Conservation (phyloP, 2,888 invertebrate genomes). For the Acheta domesticus region DNA sequence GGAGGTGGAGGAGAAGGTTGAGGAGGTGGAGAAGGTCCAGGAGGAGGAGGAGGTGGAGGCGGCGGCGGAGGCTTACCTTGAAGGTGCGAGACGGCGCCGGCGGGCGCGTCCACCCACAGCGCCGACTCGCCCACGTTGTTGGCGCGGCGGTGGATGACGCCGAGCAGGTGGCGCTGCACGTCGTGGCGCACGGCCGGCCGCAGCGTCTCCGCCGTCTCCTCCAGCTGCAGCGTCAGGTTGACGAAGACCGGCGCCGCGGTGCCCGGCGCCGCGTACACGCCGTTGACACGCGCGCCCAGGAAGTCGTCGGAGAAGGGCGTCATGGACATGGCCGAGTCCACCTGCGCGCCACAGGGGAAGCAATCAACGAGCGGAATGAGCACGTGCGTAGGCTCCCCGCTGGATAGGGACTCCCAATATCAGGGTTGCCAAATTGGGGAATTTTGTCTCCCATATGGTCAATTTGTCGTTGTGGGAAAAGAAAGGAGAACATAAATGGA, state of each 20-base stretch:
- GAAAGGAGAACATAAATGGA: too few species aligned
- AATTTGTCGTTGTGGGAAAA: too few species aligned
- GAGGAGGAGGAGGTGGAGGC: too few species aligned
- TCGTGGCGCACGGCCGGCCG: conserved; percentile 67
- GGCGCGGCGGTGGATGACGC: conserved; percentile 75
- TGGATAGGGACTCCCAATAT: not conserved
- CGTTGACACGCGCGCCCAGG: conserved; percentile 74
- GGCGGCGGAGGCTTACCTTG: conserved; percentile 63
- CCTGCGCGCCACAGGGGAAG: conserved; percentile 56
- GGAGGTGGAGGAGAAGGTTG: too few species aligned
- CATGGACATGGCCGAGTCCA: conserved; percentile 89
- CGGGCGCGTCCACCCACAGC: conserved; percentile 76
- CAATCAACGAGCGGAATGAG: too few species aligned
- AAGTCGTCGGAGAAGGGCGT: conserved; percentile 86
- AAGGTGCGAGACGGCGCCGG: conserved; percentile 72
- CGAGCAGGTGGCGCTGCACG: conserved; percentile 78
- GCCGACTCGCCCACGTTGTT: conserved; percentile 87
- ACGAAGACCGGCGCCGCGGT: conserved; percentile 63
- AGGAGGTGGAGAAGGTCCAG: too few species aligned
- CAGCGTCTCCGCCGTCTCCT: conserved; percentile 70
- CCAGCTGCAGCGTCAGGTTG: conserved; percentile 77
- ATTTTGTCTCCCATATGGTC: too few species aligned
- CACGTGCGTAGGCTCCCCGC: not conserved
- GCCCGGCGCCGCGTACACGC: conserved; percentile 65
- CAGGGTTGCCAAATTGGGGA: rapidly evolving